Base-by-base conservation (phyloP, 2,113 vertebrate genomes). In the Nibea coibor region DNA sequence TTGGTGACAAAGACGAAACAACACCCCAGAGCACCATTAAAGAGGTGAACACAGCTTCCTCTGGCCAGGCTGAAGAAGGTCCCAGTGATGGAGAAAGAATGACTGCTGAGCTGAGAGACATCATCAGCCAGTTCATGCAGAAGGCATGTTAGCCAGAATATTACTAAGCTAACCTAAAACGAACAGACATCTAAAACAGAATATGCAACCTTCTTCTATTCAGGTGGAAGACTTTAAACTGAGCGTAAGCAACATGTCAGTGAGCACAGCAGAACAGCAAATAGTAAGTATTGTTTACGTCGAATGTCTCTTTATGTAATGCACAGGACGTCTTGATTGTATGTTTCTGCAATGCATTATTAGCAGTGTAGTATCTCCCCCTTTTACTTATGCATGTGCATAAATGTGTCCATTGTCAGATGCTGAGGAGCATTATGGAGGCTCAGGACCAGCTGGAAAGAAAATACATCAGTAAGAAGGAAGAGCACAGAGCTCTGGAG, bases 171-270 rank as follows among this genome's bases (percentile, higher is more conserved):
- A 20, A 2, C 7, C 47, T 75, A 43, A 24, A 64, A 45, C 0
- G 0, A 1, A 62, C 1, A 11, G 17, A 35, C 4, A 15, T 22
- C 35, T 22, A 1, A 66, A 77, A 63, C 3, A 3, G 16, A 20
- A 14, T 19, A 0, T 11, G 8, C 66, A 39, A 26, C 51, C 51
- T 77, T 91, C 78, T 87, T 61, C 35, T 90, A 43, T 88, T 31
- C 87, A 99, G 97, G 95, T 98, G 50, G 94, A 97, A 87, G 95
- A 95, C 51, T 97, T 98, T 81, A 96, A 95, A 88, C 87, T 78
- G 66, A 87, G 76, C 48, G 75, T 96, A 53, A 91, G 62, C 24
- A 90, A 82, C 35, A 94, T 94, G 69, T 83, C 92, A 45, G 24
- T 89, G 3, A 73, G 89, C 83, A 82, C 93, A 59, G 89, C 92